These are phyloP conservation scores for Homarus gammarus DNA, from an alignment of 2,888 invertebrate species.

Conservation along the genomic window DNA sequence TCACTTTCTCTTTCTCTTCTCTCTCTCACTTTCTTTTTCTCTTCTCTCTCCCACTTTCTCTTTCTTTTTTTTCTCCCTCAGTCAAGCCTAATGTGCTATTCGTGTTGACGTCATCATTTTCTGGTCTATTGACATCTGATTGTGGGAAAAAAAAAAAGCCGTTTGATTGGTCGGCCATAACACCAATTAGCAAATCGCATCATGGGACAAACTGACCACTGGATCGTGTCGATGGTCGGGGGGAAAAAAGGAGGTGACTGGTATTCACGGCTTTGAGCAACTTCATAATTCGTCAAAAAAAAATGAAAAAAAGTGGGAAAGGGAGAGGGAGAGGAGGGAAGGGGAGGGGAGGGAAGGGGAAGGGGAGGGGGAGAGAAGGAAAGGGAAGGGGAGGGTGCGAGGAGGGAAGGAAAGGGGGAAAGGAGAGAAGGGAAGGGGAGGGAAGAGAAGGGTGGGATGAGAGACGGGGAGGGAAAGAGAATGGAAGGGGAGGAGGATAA, in stretches of 20 bases:
- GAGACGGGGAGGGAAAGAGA: too few species aligned
- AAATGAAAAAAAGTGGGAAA: slow-evolving; percentile 12
- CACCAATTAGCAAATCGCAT: slow-evolving; percentile 47
- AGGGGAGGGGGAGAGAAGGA: slow-evolving; percentile 15
- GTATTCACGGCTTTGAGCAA: background rate
- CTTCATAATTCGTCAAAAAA: background rate
- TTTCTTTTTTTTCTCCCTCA: background rate
- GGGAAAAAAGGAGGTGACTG: too few species aligned
- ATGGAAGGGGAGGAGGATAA: background rate
- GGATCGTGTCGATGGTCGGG: background rate
- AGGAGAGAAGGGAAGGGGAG: too few species aligned
- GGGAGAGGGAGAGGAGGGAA: slow-evolving; percentile 23
- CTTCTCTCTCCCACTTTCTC: background rate
- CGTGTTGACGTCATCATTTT: background rate
- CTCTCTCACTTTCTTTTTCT: background rate
- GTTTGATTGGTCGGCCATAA: slow-evolving; percentile 19
- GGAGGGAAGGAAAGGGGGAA: background rate
- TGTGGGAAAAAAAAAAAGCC: background rate
- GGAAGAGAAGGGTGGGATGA: too few species aligned
- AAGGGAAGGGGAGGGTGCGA: too few species aligned
- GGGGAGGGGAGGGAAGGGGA: slow-evolving; percentile 33
- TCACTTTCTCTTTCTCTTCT: background rate
- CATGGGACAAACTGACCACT: slow-evolving; percentile 35
- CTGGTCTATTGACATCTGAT: background rate
- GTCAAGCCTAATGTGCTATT: background rate